phyloP scores from a whole-genome alignment of 1,140 invertebrate genomes.

The Bombus huntii region DNA sequence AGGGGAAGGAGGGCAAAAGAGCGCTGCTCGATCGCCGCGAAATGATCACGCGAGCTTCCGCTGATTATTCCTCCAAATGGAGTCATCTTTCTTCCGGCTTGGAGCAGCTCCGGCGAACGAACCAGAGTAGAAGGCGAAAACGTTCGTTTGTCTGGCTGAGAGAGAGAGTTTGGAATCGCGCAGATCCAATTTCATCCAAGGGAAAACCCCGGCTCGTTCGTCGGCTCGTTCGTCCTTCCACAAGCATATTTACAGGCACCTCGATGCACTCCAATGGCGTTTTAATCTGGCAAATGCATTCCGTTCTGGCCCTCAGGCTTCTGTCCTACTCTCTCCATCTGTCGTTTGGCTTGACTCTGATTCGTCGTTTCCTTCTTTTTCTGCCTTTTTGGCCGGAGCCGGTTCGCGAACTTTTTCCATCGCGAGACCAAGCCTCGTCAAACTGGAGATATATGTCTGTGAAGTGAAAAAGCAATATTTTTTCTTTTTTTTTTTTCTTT shows the following conservation, averaged over 20 bases:
- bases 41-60: slow-evolving; percentile 31
- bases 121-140: slow-evolving; percentile 10
- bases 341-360: neutral
- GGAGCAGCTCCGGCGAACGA: neutral
- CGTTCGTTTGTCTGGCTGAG: slow-evolving; percentile 21
- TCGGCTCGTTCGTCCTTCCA: slow-evolving; percentile 18
- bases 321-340: slow-evolving; percentile 32
- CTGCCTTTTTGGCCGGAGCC: neutral
- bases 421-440: neutral
- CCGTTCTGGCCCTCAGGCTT: neutral
- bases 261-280: slow-evolving; percentile 62
- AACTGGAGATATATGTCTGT: neutral
- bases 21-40: slow-evolving; percentile 27
- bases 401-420: slow-evolving; percentile 15
- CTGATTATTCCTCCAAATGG: slow-evolving; percentile 51
- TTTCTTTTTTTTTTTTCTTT: neutral
- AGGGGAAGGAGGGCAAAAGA: neutral
- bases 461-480: neutral
- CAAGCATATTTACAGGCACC: slow-evolving; percentile 67
- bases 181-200: slow-evolving; percentile 56
- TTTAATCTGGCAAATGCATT: slow-evolving; percentile 72
- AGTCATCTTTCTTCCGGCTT: slow-evolving; percentile 39
- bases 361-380: neutral
- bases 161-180: slow-evolving; percentile 13
- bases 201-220: slow-evolving; percentile 5